Evolutionary conservation across 1,140 invertebrate species (phyloP), one percentile per base, ranked within the genome.

Genomic region (Bombus picipes): DNA sequence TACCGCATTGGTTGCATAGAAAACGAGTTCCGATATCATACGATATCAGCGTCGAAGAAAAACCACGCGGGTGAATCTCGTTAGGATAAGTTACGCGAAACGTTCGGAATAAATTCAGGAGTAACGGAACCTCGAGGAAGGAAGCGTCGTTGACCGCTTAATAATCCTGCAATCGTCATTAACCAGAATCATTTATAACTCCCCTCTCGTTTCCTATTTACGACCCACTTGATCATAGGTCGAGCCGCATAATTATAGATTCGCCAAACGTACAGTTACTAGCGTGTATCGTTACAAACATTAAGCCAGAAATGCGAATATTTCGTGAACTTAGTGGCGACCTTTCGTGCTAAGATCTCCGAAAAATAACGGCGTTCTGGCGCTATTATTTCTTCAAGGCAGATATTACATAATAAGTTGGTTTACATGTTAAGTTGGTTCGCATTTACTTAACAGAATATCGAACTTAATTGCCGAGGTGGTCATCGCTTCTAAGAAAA

Each of bases 121-220:
- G 18, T 87, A 89, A 89, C 89, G 89, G 88, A 77, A 89, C 65
- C 34, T 1, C 57, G 41, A 47, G 80, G 68, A 78, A 75, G 79
- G 59, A 87, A 88, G 62, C 90, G 91, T 91, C 90, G 90, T 92
- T 92, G 90, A 78, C 92, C 92, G 92, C 90, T 93, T 92, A 93
- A 93, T 89, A 92, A 93, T 92, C 82, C 83, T 80, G 80, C 88
- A 72, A 83, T 91, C 90, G 91, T 93, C 89, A 91, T 92, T 92
- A 92, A 75, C 81, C 81, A 78, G 83, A 83, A 89, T 91, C 92
- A 93, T 93, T 92, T 93, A 92, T 92, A 91, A 92, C 88, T 89
- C 32, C 32, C n/a, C 65, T 66, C 88, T 66, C 47, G 76, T 88
- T 92, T 91, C 90, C 90, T 91, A 90, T 92, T 94, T 92, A 91